Conservation (phyloP, 2,797 vertebrate species). For the Trachurus trachurus region DNA sequence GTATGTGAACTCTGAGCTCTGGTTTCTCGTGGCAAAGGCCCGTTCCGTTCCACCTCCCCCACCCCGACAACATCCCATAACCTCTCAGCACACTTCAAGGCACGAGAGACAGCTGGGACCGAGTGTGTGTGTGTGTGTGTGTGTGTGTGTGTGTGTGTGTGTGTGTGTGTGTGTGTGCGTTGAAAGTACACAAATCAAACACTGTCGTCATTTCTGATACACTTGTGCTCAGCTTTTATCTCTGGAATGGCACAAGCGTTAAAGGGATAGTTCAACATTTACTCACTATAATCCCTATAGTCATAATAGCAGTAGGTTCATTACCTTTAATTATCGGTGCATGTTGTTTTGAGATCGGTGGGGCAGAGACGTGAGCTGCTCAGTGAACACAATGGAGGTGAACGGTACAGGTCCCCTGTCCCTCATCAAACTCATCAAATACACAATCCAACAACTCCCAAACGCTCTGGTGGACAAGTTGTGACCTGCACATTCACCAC, state of each 20-base stretch:
- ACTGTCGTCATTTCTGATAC: conserved; percentile 20
- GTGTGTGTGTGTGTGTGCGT: conserved; percentile 10
- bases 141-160: conserved; percentile 11
- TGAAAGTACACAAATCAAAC: conserved; percentile 24
- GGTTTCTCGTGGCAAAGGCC: conserved; percentile 52
- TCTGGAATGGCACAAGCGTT: neutral
- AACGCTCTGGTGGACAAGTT: too few relatives aligned
- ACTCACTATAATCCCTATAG: too few relatives aligned
- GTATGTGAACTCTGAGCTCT: conserved; percentile 60
- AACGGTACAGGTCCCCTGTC: too few relatives aligned
- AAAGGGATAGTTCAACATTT: too few relatives aligned
- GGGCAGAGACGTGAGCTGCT: too few relatives aligned
- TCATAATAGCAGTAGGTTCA: too few relatives aligned
- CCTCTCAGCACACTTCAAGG: conserved; percentile 55
- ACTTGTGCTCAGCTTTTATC: conserved; percentile 3
- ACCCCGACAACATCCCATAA: conserved; percentile 47
- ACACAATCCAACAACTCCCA: too few relatives aligned
- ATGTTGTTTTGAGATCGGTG: too few relatives aligned
- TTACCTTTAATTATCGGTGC: too few relatives aligned
- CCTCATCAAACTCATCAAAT: too few relatives aligned
- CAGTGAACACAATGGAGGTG: too few relatives aligned
- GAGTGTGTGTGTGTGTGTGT: conserved; percentile 23
- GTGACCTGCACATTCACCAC: too few relatives aligned
- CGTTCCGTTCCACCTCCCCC: conserved; percentile 37
- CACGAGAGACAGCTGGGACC: conserved; percentile 64